Evolutionary conservation across 2,888 invertebrate species (phyloP).

Genomic region (Dorcus hopei): DNA sequence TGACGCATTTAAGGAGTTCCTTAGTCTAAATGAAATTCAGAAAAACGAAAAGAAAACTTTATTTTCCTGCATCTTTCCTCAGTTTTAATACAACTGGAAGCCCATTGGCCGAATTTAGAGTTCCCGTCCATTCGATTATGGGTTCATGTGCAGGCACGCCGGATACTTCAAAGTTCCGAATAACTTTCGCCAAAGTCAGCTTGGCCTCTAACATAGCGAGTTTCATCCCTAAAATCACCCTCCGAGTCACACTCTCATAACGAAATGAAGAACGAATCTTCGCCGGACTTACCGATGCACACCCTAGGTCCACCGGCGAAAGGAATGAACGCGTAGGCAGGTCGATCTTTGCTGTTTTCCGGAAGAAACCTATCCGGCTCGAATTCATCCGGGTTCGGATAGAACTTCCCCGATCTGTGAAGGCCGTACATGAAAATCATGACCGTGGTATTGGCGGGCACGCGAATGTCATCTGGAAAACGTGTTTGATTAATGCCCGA

Average conservation of each 20-base stretch:
- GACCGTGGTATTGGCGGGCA: background rate
- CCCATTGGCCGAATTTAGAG: conserved; percentile 14
- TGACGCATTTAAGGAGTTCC: no score
- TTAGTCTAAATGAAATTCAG: background rate
- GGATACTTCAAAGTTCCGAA: background rate
- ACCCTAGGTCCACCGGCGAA: conserved; percentile 11
- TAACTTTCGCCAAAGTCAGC: background rate
- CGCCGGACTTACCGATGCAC: conserved; percentile 9
- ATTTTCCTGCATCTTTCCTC: background rate
- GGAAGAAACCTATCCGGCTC: conserved; percentile 14
- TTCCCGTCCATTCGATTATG: background rate
- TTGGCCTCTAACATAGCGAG: background rate
- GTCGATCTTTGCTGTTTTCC: conserved; percentile 2
- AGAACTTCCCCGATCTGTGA: conserved; percentile 3
- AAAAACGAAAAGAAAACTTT: no score
- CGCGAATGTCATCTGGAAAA: no score
- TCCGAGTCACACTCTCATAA: no score
- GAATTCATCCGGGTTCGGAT: conserved; percentile 1
- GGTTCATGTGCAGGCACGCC: background rate
- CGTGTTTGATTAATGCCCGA: no score
- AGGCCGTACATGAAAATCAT: background rate
- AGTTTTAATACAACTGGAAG: conserved; percentile 8
- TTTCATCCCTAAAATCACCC: background rate
- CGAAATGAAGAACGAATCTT: no score
- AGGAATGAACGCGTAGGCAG: background rate